Evolutionary conservation across 2,888 invertebrate species (phyloP).

Genomic region (Thymelicus lineola): DNA sequence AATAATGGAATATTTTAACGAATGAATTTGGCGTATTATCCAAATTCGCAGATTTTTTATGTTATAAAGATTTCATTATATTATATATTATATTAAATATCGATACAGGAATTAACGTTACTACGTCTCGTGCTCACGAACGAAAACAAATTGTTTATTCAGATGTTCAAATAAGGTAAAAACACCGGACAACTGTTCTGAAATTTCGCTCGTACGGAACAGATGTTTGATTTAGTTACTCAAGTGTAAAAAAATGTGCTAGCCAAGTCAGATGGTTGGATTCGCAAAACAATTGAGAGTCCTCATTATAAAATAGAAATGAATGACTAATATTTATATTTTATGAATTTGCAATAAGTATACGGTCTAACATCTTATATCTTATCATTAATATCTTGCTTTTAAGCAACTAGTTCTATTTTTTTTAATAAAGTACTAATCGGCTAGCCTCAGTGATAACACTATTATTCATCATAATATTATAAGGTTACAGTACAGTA

Average conservation of each 20-base stretch:
- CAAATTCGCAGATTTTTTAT: too few relatives aligned
- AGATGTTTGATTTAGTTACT: slow-evolving; percentile 51
- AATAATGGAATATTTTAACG: not conserved
- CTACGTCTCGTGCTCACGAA: slow-evolving; percentile 38
- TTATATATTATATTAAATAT: slow-evolving; percentile 9
- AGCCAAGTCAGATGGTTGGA: slow-evolving; percentile 50
- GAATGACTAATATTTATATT: slow-evolving; percentile 40
- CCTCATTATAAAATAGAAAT: slow-evolving; percentile 20
- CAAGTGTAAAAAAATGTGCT: slow-evolving; percentile 49
- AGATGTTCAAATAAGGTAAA: slow-evolving; percentile 47
- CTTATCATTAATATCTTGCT: not conserved
- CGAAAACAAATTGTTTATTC: slow-evolving; percentile 42
- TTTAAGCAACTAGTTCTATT: not conserved
- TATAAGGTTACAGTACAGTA: not conserved
- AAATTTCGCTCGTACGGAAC: slow-evolving; percentile 45
- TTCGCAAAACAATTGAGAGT: slow-evolving; percentile 47
- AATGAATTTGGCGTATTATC: too few relatives aligned
- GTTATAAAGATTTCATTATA: not conserved
- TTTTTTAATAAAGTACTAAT: not conserved
- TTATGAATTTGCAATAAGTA: slow-evolving; percentile 6
- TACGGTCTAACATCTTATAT: too few relatives aligned
- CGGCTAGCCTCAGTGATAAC: not conserved
- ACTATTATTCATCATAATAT: not conserved
- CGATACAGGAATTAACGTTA: slow-evolving; percentile 34
- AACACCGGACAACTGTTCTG: slow-evolving; percentile 47